Evolutionary conservation across 2,888 invertebrate species (phyloP), one percentile per base, ranked within the genome.

Genomic region (Epirrhoe alternata): DNA sequence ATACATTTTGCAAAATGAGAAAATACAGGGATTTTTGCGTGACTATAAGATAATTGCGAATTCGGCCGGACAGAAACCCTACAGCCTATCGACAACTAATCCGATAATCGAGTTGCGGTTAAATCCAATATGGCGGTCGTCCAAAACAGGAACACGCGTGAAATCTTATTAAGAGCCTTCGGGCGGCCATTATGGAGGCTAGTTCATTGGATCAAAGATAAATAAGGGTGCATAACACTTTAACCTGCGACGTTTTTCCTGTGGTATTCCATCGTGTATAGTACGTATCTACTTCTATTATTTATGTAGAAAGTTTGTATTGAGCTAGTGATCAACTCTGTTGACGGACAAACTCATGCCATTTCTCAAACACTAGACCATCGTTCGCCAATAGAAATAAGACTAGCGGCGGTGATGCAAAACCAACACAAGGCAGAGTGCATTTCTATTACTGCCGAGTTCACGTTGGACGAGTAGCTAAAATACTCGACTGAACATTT

Each of bases 111-210:
- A 68, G 77, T 80, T 81, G 81, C 70, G 76, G 77, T 68, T 73
- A 79, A 79, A 85, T 84, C 80, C 85, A 87, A 87, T 85, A 85
- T 86, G 86, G 85, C 83, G 69, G 80, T 71, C 77, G 61, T 67
- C 76, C 70, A 66, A 73, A 71, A 70, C 66, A 68, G 68, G 69
- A 68, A 66, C 64, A 64, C 71, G 68, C 75, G 78, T 74, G 71
- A 63, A 58, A 63, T 57, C 51, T 47, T 45, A 14, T 63, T 63
- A 61, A 12, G 45, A 61, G 53, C 54, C 47, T 35, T 49, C 53
- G 7, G 38, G 42, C 14, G 42, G 56, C 45, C 49, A 63, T 51
- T 56, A 45, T 42, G 31, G 45, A 52, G 42, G 56, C 56, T 6
- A 33, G 14, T 61, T 33, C 45, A 63, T 58, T 52, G 52, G 24